These are phyloP conservation scores for Mus spicilegus DNA, from an alignment of 2,113 vertebrate genomes.

Conservation along the genomic window DNA sequence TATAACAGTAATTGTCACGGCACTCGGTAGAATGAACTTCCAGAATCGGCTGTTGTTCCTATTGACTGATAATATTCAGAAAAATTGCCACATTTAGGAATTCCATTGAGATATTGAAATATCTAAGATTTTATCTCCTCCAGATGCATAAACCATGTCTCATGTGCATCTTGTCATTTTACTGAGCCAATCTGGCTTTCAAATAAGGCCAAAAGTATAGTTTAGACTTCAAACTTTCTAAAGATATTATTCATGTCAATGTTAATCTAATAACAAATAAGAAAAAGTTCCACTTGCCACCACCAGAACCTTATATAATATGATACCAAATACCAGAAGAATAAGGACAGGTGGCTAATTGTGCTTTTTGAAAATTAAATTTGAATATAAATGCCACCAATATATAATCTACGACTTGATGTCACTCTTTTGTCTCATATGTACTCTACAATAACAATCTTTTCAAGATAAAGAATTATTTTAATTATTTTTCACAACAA, in stretches of 20 bases:
- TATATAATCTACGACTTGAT: background rate
- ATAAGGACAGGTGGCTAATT: background rate
- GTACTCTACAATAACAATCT: background rate
- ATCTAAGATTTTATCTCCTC: conserved; percentile 67
- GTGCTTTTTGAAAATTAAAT: conserved; percentile 13
- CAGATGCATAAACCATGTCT: conserved; percentile 59
- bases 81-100: conserved; percentile 76
- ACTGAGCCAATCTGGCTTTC: conserved; percentile 64
- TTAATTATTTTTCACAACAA: conserved; percentile 22
- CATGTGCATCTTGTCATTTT: conserved; percentile 59
- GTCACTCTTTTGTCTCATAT: background rate
- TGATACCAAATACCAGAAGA: background rate
- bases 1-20: conserved; percentile 82
- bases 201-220: conserved; percentile 32
- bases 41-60: conserved; percentile 74
- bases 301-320: background rate
- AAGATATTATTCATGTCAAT: conserved; percentile 41
- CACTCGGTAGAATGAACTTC: conserved; percentile 77
- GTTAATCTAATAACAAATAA: conserved; percentile 63
- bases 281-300: background rate
- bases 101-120: conserved; percentile 77
- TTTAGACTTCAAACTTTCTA: conserved; percentile 50
- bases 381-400: background rate
- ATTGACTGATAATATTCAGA: conserved; percentile 68
- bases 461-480: background rate